Conservation (phyloP, 2,888 invertebrate genomes). For the Parnassius glacialis region DNA sequence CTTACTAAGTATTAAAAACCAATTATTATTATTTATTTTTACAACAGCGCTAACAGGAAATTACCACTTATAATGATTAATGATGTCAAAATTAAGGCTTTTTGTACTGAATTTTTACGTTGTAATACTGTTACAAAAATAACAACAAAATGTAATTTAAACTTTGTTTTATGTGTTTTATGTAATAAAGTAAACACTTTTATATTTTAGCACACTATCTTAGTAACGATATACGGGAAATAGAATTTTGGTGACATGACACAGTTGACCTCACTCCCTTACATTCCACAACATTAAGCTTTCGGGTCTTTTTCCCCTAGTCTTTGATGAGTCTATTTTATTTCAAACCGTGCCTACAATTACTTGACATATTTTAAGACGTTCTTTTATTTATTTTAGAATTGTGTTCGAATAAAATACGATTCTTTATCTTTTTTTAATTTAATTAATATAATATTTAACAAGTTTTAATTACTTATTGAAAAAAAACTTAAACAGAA, state of each 20-base stretch:
- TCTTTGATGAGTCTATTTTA: conserved; percentile 24
- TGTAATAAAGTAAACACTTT: conserved; percentile 12
- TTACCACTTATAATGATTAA: conserved; percentile 20
- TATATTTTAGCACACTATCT: too few species aligned
- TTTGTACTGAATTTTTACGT: too few species aligned
- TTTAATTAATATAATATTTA: too few species aligned
- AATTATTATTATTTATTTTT: conserved; percentile 6
- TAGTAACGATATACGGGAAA: conserved; percentile 37
- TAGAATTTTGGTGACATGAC: conserved; percentile 39
- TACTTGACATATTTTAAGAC: background rate
- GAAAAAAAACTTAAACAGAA: too few species aligned
- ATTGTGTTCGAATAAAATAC: too few species aligned
- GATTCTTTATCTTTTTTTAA: too few species aligned
- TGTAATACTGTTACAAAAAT: too few species aligned
- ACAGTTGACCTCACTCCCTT: conserved; percentile 35
- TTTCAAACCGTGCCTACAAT: conserved; percentile 12
- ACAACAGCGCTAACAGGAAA: conserved; percentile 19
- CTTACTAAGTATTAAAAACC: too few species aligned
- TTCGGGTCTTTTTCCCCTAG: conserved; percentile 14
- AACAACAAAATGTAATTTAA: too few species aligned
- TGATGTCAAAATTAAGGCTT: background rate
- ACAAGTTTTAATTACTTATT: too few species aligned
- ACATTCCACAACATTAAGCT: conserved; percentile 25
- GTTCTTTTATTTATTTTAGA: too few species aligned
- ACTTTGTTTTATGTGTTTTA: too few species aligned